Percentiles rank a stretch among this genome's conserved stretches.
These are phyloP conservation scores for Pristis pectinata DNA, from an alignment of 2,797 vertebrate genomes.

Conservation along the genomic window DNA sequence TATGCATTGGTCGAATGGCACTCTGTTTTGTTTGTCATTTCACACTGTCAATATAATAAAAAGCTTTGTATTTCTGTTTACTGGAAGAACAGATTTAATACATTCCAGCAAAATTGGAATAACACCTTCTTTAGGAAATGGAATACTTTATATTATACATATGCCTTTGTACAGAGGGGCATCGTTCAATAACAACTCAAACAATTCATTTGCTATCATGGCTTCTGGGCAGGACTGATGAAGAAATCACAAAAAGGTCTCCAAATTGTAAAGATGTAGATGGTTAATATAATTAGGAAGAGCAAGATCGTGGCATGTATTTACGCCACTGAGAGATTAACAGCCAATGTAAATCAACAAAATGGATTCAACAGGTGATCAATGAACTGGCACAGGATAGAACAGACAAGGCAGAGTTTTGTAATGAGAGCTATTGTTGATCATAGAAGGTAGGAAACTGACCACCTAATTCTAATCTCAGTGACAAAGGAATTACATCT, in stretches of 20 bases:
- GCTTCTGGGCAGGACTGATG: no score
- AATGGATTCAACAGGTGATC: not conserved
- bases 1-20: slow-evolving; percentile 47
- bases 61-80: not conserved
- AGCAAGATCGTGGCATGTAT: not conserved
- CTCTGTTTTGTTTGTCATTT: slow-evolving; percentile 52
- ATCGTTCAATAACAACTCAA: not conserved
- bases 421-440: no score
- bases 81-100: not conserved
- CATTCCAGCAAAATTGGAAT: not conserved
- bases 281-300: not conserved
- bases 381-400: not conserved
- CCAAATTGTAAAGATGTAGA: not conserved
- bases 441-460: no score
- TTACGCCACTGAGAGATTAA: not conserved
- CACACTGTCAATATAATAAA: not conserved
- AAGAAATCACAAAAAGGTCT: no score
- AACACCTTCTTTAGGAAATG: not conserved
- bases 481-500: no score
- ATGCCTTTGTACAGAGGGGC: not conserved
- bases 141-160: not conserved
- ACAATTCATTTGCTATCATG: not conserved
- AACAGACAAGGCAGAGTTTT: no score
- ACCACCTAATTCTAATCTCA: no score
- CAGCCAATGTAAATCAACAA: not conserved